Evolutionary conservation across 1,140 invertebrate species (phyloP).

Genomic region (Papilio dardanus): DNA sequence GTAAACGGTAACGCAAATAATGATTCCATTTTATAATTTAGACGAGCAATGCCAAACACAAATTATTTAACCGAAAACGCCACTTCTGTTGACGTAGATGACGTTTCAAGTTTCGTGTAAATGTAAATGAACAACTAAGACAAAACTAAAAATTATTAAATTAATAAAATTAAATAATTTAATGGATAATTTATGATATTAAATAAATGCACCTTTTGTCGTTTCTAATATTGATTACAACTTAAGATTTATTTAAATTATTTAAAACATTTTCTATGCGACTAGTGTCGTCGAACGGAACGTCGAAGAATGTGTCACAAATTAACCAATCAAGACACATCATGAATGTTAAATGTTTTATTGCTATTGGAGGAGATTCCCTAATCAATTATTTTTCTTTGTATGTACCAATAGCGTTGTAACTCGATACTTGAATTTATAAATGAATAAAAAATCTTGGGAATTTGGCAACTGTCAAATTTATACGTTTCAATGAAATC

Average conservation of each 20-base stretch:
- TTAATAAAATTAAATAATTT: background rate
- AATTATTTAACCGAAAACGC: slow-evolving; percentile 37
- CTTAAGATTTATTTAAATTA: background rate
- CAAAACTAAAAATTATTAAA: background rate
- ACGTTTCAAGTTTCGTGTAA: background rate
- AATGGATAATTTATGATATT: background rate
- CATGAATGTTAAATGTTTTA: slow-evolving; percentile 68
- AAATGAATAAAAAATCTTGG: slow-evolving; percentile 43
- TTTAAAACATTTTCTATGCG: background rate
- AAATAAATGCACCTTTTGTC: background rate
- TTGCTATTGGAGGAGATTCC: slow-evolving; percentile 58
- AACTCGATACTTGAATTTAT: slow-evolving; percentile 38
- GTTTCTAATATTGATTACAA: background rate
- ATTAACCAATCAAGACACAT: slow-evolving; percentile 57
- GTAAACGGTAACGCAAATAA: slow-evolving; percentile 91
- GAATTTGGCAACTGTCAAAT: slow-evolving; percentile 68
- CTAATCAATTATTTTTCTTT: slow-evolving; percentile 47
- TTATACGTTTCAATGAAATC: slow-evolving; percentile 58
- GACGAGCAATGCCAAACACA: background rate
- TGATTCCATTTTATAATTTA: slow-evolving; percentile 86
- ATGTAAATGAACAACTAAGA: background rate
- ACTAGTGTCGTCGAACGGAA: slow-evolving; percentile 43
- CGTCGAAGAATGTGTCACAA: slow-evolving; percentile 39
- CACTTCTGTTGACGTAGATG: slow-evolving; percentile 29
- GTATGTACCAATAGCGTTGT: slow-evolving; percentile 53